Base-by-base conservation (phyloP, 2,888 invertebrate species). In the Brassicogethes aeneus region DNA sequence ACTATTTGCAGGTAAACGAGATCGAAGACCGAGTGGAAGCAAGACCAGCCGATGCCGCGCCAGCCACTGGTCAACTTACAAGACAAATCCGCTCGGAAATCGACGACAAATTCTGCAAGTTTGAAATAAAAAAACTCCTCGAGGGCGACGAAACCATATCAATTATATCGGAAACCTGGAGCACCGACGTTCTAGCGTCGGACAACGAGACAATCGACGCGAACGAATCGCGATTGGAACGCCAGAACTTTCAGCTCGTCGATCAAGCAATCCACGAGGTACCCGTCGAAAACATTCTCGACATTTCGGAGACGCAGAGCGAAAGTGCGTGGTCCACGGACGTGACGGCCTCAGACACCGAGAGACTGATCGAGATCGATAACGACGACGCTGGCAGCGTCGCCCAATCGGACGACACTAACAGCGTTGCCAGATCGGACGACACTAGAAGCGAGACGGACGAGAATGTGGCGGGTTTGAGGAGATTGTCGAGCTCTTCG, bases 261-360 rank as follows among this genome's bases (percentile, higher is more conserved):
- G 63, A 62, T 43, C 58, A 63, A 42, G 72, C 66, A 59, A 71
- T 57, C 55, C 70, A 54, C 39, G 61, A 62, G 41, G 56, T 54
- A 32, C 44, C 43, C 2, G 37, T 40, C 8, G 55, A 51, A 59
- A 52, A 51, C 42, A 71, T 72, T 34, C 70, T 85, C 10, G 91
- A 93, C 64, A 79, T 84, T 12, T 86, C 87, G 1, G 94, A 95
- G 62, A 92, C 95, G 1, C 90, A 93, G 14, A 94, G 93, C 55
- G 96, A 97, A 69, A 82, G 82, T 38, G 94, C 94, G 0, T 97
- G 97, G 97, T 94, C 94, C 59, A 95, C 94, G 42, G 96, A 97
- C 68, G 96, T 96, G 12, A 70, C 93, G 34, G 85, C 88, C 0
- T 93, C 92, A 2, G 95, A 95, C 65, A 92, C 92, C 14, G 90